Conservation (phyloP, 2,113 vertebrate species). For the Podiceps cristatus region DNA sequence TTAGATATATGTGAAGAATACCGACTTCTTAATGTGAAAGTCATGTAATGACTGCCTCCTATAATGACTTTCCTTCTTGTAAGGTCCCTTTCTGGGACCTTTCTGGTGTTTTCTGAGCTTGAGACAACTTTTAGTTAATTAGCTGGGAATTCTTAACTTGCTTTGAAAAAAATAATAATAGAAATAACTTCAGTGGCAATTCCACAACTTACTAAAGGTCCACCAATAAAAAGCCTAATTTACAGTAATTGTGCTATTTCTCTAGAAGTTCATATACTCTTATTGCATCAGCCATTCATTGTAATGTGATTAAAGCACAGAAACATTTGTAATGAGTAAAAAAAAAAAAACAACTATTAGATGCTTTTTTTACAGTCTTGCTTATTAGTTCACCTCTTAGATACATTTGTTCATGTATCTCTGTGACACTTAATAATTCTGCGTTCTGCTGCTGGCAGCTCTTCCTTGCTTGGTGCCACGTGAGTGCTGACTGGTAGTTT, state of each 20-base stretch:
- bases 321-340: neutral
- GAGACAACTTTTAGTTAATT: neutral
- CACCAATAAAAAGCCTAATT: neutral
- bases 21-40: neutral
- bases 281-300: neutral
- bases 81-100: neutral
- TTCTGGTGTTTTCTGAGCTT: neutral
- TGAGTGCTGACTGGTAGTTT: conserved; percentile 84
- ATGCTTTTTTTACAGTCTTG: neutral
- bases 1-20: neutral
- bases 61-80: neutral
- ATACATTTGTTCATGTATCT: conserved; percentile 89
- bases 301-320: neutral
- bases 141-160: neutral
- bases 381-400: conserved; percentile 82
- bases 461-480: conserved; percentile 89
- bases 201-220: neutral
- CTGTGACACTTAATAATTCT: conserved; percentile 87
- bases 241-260: neutral
- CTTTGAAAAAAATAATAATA: neutral
- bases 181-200: neutral
- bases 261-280: neutral
- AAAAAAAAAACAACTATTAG: neutral
- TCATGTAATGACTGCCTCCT: neutral
- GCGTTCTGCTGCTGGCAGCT: conserved; percentile 91